Percentiles rank a stretch among this genome's conserved stretches.
Conservation (phyloP, 1,140 invertebrate species). For the Magallana gigas region DNA sequence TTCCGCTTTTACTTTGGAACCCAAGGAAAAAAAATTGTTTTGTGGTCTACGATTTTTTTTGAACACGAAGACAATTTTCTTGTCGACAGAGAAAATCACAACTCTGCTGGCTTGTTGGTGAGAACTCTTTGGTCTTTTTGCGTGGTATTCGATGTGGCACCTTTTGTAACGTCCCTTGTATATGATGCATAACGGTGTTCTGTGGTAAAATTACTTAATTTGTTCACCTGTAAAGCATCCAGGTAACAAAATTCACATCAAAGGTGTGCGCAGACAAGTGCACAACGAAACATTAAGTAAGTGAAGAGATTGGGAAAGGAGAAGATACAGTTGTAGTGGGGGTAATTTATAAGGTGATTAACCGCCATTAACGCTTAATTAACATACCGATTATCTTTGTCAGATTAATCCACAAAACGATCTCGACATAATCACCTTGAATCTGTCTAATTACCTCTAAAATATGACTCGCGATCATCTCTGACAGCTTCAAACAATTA, state of each 20-base stretch:
- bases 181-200: background rate
- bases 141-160: background rate
- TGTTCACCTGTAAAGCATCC: background rate
- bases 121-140: background rate
- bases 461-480: too few relatives aligned
- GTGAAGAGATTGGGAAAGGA: background rate
- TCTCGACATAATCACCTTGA: background rate
- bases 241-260: slow-evolving; percentile 2
- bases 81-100: background rate
- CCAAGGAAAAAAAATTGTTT: background rate
- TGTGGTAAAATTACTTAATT: slow-evolving; percentile 8
- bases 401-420: background rate
- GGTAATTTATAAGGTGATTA: background rate
- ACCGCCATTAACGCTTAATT: background rate
- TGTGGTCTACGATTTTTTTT: background rate
- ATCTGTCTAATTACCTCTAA: too few relatives aligned
- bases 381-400: background rate
- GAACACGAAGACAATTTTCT: background rate
- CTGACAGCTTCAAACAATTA: too few relatives aligned
- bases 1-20: background rate
- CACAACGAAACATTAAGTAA: background rate
- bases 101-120: background rate
- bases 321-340: background rate
- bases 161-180: background rate
- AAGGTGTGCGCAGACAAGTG: background rate